Base-by-base conservation (phyloP, 2,888 invertebrate genomes). In the Graphium colonna region DNA sequence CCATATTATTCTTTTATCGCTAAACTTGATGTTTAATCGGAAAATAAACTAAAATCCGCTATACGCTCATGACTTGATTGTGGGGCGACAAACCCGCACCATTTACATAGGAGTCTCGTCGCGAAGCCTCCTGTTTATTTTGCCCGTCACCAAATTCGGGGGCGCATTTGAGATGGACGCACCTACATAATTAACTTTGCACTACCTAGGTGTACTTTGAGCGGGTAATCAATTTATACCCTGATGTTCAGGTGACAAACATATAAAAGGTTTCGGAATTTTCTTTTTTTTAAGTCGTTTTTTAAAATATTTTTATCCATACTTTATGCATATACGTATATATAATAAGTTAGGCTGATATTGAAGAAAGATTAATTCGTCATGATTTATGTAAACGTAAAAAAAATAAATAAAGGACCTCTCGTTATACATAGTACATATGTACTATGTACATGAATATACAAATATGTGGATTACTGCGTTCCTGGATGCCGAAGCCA, bases 161-260 rank as follows among this genome's bases (percentile, higher is more conserved):
- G 13, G 44, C 39, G 54, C 60, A 60, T 61, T 60, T 51, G 65
- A 65, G 49, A 48, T 50, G 49, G 44, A 44, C 47, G 33, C 16
- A 54, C 54, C 49, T 44, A 50, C 49, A 33, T 79, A 79, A 79
- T 79, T 77, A 76, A 74, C 73, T 74, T 78, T 72, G 71, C 69
- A 69, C 69, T 75, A 71, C 62, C 69, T 69, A 67, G 69, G 69
- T 64, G 63, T 71, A 59, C 61, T 59, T 60, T 46, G 51, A 57
- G 63, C 60, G 52, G 43, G 58, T 68, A 53, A 31, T 56, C 52
- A 49, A 53, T 41, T 59, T 60, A 55, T 56, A 41, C 56, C 60
- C 26, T 36, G 31, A 46, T 53, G 65, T 66, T 59, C 64, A 65
- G 57, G 52, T 47, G 47, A 42, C 40, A 52, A 52, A 16, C 33